phyloP scores from a whole-genome alignment of 2,888 invertebrate genomes.

The Sminthurides aquaticus region DNA sequence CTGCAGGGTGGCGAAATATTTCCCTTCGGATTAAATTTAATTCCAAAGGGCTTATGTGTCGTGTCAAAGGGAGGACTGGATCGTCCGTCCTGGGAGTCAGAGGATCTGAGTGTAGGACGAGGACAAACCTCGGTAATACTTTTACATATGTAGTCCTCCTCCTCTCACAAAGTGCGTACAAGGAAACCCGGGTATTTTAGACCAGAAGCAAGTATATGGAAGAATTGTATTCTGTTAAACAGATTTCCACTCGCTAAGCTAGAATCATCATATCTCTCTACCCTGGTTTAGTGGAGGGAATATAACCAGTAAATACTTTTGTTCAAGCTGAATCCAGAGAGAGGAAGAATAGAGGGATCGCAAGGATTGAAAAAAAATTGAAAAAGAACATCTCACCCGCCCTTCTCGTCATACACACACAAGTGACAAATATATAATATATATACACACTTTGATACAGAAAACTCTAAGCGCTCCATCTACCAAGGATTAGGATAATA shows the following conservation, averaged over 20 bases:
- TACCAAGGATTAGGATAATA: constrained; percentile 18
- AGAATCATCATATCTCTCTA: too few species aligned
- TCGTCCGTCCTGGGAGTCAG: constrained; percentile 6
- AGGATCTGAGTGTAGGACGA: not conserved
- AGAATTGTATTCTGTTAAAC: too few species aligned
- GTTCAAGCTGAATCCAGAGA: too few species aligned
- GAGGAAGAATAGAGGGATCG: too few species aligned
- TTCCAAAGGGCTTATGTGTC: constrained; percentile 35
- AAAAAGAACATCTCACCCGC: not conserved
- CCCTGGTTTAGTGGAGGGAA: too few species aligned
- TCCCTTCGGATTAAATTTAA: constrained; percentile 43
- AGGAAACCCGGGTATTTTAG: not conserved
- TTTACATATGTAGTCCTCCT: not conserved
- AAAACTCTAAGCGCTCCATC: not conserved
- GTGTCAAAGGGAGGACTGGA: constrained; percentile 20
- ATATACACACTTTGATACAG: not conserved
- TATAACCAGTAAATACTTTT: too few species aligned
- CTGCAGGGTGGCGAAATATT: constrained; percentile 44
- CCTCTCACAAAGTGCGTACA: not conserved
- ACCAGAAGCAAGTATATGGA: too few species aligned
- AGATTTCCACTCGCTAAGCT: too few species aligned
- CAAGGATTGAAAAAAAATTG: not conserved
- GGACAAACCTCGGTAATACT: not conserved
- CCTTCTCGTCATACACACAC: constrained; percentile 5
- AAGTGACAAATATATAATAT: not conserved